Percentiles rank a stretch among this genome's conserved stretches.
phyloP scores from a whole-genome alignment of 2,797 vertebrate genomes.

The Clamator glandarius region DNA sequence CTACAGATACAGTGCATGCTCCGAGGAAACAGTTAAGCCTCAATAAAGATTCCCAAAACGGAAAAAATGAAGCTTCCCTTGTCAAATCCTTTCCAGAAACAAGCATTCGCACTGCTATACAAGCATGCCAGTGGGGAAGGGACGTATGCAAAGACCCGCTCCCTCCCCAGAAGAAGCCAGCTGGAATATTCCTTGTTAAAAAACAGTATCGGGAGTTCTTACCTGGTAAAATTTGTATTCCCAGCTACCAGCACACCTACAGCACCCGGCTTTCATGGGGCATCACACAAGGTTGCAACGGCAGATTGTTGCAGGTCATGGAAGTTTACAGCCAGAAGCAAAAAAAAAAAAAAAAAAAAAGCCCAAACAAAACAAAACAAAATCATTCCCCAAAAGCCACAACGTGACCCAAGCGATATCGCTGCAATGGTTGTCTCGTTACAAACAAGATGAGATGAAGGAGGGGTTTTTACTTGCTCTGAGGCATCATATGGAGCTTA shows the following conservation, averaged over 20 bases:
- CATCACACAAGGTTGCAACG: background rate
- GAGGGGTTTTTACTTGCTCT: constrained; percentile 65
- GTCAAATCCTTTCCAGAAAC: background rate
- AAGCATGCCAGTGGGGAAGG: background rate
- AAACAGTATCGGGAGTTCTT: background rate
- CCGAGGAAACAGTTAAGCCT: background rate
- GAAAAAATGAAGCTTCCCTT: background rate
- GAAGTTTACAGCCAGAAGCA: constrained; percentile 44
- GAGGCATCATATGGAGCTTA: constrained; percentile 62
- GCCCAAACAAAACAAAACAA: background rate
- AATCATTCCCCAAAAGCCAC: constrained; percentile 45
- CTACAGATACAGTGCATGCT: background rate
- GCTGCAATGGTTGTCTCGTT: constrained; percentile 46
- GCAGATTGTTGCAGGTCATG: constrained; percentile 46
- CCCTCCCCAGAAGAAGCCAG: background rate
- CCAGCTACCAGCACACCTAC: constrained; percentile 50
- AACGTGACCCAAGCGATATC: constrained; percentile 48
- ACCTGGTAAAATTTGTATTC: constrained; percentile 48
- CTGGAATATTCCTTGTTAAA: background rate
- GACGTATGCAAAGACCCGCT: background rate
- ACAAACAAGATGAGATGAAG: constrained; percentile 55
- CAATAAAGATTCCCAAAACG: background rate
- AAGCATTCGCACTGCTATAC: background rate
- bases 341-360: too few relatives aligned
- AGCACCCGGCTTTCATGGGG: constrained; percentile 50